A percentile compares a stretch with the other conserved stretches of the same genome.
These are phyloP conservation scores for Lonchura striata DNA, from an alignment of 2,113 vertebrate genomes.

Conservation along the genomic window DNA sequence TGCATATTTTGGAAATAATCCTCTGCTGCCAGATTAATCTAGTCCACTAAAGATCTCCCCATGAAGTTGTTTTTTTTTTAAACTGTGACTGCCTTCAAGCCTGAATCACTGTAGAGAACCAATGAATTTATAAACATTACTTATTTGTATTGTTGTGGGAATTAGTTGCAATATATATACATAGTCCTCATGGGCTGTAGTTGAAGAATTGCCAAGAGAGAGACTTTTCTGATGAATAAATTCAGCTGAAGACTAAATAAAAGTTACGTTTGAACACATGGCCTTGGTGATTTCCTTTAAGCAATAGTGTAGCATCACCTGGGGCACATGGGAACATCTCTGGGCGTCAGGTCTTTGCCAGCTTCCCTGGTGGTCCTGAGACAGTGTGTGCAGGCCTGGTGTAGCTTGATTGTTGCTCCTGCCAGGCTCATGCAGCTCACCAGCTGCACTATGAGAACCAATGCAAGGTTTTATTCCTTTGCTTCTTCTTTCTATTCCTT, in stretches of 20 bases:
- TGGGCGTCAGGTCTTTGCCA: background rate
- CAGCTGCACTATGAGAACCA: background rate
- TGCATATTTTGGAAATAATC: background rate
- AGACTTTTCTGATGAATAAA: background rate
- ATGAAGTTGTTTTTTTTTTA: background rate
- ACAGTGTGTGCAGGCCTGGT: background rate
- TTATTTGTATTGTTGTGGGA: background rate
- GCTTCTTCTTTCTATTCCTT: background rate
- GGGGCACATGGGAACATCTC: background rate
- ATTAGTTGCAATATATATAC: background rate
- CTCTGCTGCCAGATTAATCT: background rate
- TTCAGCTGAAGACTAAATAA: background rate
- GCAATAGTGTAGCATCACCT: background rate
- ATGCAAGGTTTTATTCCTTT: background rate
- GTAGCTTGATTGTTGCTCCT: background rate
- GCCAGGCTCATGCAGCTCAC: background rate
- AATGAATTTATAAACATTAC: background rate
- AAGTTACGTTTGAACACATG: accelerated
- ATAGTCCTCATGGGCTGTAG: background rate
- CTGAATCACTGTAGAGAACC: background rate
- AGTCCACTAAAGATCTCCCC: background rate
- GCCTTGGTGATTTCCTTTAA: background rate
- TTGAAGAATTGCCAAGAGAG: background rate
- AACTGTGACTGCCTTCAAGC: background rate
- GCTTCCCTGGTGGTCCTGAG: background rate